Evolutionary conservation across 2,797 vertebrate genomes (phyloP).

Genomic region (Staurois parvus): DNA sequence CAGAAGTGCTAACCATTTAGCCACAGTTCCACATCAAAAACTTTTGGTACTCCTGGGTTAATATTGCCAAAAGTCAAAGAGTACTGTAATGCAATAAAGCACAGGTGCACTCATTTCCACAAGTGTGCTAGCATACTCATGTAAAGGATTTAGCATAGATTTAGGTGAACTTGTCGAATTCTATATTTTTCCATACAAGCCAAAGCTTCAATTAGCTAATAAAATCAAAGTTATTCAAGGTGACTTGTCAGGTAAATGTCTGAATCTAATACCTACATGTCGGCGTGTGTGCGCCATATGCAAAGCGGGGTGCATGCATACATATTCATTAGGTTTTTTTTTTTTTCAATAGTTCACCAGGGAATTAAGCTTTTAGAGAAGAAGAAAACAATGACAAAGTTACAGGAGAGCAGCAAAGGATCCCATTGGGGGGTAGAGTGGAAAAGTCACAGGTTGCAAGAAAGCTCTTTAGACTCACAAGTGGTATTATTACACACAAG

Average conservation of each 20-base stretch:
- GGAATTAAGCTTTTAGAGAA: slow-evolving; percentile 21
- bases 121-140: background rate
- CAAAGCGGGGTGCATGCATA: background rate
- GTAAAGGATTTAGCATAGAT: background rate
- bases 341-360: slow-evolving; percentile 13
- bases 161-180: background rate
- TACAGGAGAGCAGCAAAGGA: background rate
- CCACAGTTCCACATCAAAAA: no score
- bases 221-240: slow-evolving; percentile 23
- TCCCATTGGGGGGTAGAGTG: background rate
- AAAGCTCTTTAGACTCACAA: background rate
- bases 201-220: slow-evolving; percentile 4
- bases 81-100: no score
- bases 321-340: slow-evolving; percentile 21
- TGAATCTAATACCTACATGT: slow-evolving; percentile 20
- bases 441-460: background rate
- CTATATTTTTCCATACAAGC: background rate
- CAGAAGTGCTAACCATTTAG: no score
- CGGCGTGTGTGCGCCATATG: background rate
- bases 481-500: slow-evolving; percentile 6
- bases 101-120: no score
- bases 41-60: no score
- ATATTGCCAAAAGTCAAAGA: no score
- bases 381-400: background rate
- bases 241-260: background rate